Base-by-base conservation (phyloP, 2,888 invertebrate genomes). In the Eupeodes latifasciatus region DNA sequence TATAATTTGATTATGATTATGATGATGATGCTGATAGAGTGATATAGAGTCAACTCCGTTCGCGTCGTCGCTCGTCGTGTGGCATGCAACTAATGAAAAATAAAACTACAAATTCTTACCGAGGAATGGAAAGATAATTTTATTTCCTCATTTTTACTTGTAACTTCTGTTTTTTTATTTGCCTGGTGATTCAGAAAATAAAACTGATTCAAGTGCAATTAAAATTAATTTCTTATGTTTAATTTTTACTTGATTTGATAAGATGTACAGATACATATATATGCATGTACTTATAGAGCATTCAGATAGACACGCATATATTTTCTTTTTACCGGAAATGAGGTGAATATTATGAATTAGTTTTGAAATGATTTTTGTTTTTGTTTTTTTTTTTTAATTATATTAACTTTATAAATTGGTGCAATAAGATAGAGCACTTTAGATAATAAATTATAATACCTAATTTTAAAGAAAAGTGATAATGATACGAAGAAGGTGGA, bases 311-410 rank as follows among this genome's bases (percentile, higher is more conserved):
- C 12, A 4, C 12, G 47, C 12, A 47, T 44, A 44, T 44, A 10
- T 44, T 11, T 12, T 47, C 10, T 57, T 40, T 62, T 40, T 62
- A 19, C 76, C 81, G 85, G 81, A 81, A 85, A 71, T 64, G 49
- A 27, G 62, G 51, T 85, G 81, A 80, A 64, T 71, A 61, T 51
- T 36, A 80, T 62, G 57, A 84, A 80, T 80, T 75, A 59, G 59
- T 34, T 27, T 27, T 59, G 27, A 4, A 34, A 1, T 16, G 69
- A 40, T 36, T 61, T 11, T n/a, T 36, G 36, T 72, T 51, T 4
- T 40, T 40, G 3, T 40, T 40, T 40, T 40, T 40, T 40, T 40
- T 40, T 40, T 4, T 3, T 5, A 40, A 7, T 40, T 40, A n/a
- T 40, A 40, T 76, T 62, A 66, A 55, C 69, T 59, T n/a, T 79